These are phyloP conservation scores for Hippocampus abdominalis DNA, from an alignment of 2,113 vertebrate species.

Conservation along the genomic window DNA sequence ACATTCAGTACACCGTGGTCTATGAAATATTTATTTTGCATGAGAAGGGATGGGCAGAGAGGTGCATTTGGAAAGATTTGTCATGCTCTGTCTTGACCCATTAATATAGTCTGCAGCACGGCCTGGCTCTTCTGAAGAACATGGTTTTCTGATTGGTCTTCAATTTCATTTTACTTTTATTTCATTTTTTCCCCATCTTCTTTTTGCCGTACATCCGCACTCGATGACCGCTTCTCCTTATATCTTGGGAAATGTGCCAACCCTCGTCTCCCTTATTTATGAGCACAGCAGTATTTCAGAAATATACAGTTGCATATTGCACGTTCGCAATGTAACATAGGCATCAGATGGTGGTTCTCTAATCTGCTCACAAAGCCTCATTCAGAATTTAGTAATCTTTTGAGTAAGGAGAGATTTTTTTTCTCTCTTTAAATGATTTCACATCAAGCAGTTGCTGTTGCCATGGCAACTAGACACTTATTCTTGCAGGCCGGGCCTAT, in stretches of 20 bases:
- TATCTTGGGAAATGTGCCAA: neutral
- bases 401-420: conserved; percentile 37
- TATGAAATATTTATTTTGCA: conserved; percentile 62
- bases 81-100: conserved; percentile 31
- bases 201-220: neutral
- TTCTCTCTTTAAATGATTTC: conserved; percentile 27
- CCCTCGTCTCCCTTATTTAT: conserved; percentile 9
- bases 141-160: neutral
- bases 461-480: conserved; percentile 67
- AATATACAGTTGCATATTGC: neutral
- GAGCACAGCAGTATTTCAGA: conserved; percentile 7
- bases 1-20: conserved; percentile 42
- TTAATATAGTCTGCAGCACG: neutral
- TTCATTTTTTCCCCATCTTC: neutral
- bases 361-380: conserved; percentile 52
- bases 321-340: conserved; percentile 34
- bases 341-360: conserved; percentile 29
- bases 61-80: conserved; percentile 23
- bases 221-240: neutral
- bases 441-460: conserved; percentile 52
- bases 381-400: conserved; percentile 56
- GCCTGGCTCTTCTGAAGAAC: neutral
- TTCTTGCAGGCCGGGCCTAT: conserved; percentile 37
- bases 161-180: neutral
- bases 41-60: conserved; percentile 10